Evolutionary conservation across 2,888 invertebrate genomes (phyloP).

Genomic region (Megamerina dolium): DNA sequence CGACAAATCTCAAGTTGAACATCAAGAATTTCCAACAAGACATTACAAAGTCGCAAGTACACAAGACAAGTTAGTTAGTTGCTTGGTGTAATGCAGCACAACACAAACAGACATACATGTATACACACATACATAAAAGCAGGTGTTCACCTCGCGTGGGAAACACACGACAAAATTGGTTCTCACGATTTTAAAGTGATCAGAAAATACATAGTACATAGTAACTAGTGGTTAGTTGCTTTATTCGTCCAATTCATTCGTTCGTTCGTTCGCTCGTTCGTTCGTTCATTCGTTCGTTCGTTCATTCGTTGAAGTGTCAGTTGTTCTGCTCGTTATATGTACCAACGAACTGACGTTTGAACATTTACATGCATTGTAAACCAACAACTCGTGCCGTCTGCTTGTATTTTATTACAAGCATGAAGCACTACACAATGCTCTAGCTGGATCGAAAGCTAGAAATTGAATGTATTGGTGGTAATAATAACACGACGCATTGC

Average conservation of each 20-base stretch:
- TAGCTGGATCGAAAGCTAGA: background rate
- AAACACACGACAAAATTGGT: conserved; percentile 51
- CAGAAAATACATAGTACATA: conserved; percentile 42
- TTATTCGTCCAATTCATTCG: background rate
- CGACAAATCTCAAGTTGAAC: too few species aligned
- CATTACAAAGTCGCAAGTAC: too few species aligned
- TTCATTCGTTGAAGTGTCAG: conserved; percentile 1
- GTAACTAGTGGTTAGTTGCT: conserved; percentile 6
- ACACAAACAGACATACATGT: too few species aligned
- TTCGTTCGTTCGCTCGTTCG: background rate
- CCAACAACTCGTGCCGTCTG: too few species aligned
- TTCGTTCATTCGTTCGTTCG: background rate
- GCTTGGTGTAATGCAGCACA: too few species aligned
- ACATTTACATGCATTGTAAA: too few species aligned
- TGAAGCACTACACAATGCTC: background rate
- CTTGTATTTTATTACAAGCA: too few species aligned
- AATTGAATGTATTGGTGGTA: too few species aligned
- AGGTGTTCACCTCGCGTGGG: conserved; percentile 51
- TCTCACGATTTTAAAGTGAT: conserved; percentile 51
- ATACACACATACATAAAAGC: too few species aligned
- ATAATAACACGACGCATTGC: too few species aligned
- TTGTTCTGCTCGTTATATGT: background rate
- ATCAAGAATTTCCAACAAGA: too few species aligned
- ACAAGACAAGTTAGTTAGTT: too few species aligned
- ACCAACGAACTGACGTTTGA: conserved; percentile 2